These are phyloP conservation scores for Cryptocephalus moraei DNA, from an alignment of 2,888 invertebrate species.

Conservation along the genomic window DNA sequence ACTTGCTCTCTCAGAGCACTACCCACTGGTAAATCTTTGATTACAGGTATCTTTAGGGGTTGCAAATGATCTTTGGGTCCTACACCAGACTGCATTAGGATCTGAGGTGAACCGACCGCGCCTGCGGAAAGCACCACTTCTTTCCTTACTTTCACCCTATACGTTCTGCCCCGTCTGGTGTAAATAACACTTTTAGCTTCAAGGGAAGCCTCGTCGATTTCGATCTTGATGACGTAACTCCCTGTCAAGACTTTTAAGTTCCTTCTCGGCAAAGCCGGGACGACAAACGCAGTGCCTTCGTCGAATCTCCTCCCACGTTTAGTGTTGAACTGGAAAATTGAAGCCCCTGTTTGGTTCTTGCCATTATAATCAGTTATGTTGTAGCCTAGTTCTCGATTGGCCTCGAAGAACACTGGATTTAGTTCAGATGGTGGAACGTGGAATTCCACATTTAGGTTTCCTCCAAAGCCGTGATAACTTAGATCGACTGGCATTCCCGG, in stretches of 20 bases:
- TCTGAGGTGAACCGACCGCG: conserved; percentile 68
- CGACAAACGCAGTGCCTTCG: conserved; percentile 63
- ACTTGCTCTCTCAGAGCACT: conserved; percentile 69
- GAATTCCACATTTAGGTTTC: conserved; percentile 13
- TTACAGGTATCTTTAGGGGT: conserved; percentile 46
- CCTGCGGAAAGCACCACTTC: conserved; percentile 75
- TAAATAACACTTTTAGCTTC: conserved; percentile 46
- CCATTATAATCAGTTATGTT: conserved; percentile 57
- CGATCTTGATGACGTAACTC: conserved; percentile 49
- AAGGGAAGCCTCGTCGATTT: conserved; percentile 49
- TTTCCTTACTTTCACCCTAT: conserved; percentile 46
- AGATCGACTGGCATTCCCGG: conserved; percentile 4
- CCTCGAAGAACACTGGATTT: conserved; percentile 31
- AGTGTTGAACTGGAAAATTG: conserved; percentile 52
- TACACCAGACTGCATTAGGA: conserved; percentile 73
- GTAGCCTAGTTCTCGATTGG: conserved; percentile 55
- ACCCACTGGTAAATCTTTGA: conserved; percentile 62
- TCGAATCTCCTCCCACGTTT: conserved; percentile 63
- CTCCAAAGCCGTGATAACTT: conserved; percentile 6
- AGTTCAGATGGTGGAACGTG: conserved; percentile 2
- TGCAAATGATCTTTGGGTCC: conserved; percentile 52
- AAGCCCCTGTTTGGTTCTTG: conserved; percentile 52
- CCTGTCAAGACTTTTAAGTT: conserved; percentile 44
- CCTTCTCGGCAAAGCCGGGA: conserved; percentile 48
- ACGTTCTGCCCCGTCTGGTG: conserved; percentile 45